Conservation (phyloP, 2,888 invertebrate genomes). For the Clitarchus hookeri region DNA sequence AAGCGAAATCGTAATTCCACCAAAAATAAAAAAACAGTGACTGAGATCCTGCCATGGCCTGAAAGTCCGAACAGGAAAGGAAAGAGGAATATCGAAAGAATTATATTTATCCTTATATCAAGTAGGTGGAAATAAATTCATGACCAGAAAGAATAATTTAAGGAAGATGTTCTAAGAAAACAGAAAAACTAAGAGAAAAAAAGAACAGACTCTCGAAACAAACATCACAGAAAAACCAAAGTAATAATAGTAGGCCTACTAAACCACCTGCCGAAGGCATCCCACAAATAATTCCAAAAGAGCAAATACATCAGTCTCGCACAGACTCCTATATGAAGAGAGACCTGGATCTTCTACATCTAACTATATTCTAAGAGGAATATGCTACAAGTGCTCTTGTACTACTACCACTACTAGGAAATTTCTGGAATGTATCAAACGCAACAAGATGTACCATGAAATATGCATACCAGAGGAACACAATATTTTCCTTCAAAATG, state of each 20-base stretch:
- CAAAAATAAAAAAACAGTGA: no score
- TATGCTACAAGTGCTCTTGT: not conserved
- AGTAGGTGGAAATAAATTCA: no score
- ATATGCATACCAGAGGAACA: slow-evolving; percentile 20
- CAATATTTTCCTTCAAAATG: not conserved
- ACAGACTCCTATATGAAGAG: not conserved
- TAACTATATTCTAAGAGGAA: not conserved
- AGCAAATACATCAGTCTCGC: no score
- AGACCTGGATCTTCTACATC: not conserved
- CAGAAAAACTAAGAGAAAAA: not conserved
- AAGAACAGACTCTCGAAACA: no score
- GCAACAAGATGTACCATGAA: not conserved
- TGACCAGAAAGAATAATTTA: not conserved
- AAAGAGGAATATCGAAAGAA: no score
- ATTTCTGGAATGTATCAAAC: not conserved
- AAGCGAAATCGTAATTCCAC: no score
- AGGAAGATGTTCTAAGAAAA: not conserved
- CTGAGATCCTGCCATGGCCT: no score
- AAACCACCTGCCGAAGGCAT: not conserved
- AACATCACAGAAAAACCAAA: no score
- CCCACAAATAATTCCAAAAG: not conserved
- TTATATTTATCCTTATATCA: not conserved
- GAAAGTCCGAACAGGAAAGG: no score
- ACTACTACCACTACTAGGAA: not conserved
- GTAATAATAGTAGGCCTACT: not conserved